Conservation (phyloP, 2,113 vertebrate species). For the Oriolus oriolus region DNA sequence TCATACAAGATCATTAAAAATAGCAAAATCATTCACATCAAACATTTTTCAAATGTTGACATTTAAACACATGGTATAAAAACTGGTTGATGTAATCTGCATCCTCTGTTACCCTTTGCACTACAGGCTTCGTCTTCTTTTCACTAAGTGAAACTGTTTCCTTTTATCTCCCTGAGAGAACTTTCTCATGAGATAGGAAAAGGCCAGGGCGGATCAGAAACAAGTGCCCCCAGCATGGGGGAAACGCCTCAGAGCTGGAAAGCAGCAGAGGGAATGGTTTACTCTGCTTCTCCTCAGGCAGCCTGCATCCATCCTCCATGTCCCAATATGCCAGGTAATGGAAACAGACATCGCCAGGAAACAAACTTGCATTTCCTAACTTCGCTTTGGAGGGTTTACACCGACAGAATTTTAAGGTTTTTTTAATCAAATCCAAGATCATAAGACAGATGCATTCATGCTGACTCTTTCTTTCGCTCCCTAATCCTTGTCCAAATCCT, state of each 20-base stretch:
- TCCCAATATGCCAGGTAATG: background rate
- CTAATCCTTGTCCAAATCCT: conserved; percentile 8
- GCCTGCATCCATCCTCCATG: background rate
- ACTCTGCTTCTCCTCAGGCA: background rate
- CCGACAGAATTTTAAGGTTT: background rate
- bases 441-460: background rate
- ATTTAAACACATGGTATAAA: background rate
- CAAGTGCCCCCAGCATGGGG: rapidly evolving
- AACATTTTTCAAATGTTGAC: background rate
- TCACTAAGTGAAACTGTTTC: background rate
- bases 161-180: background rate
- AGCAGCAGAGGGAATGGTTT: background rate
- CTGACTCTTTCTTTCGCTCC: background rate
- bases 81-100: background rate
- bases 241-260: background rate
- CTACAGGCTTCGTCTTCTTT: background rate
- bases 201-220: background rate
- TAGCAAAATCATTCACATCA: background rate
- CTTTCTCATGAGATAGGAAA: rapidly evolving
- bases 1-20: background rate
- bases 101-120: background rate
- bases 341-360: background rate
- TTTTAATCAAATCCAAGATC: background rate
- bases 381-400: background rate
- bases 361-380: background rate